These are phyloP conservation scores for Sphaeridia pumilis DNA, from an alignment of 2,888 invertebrate species.

Conservation along the genomic window DNA sequence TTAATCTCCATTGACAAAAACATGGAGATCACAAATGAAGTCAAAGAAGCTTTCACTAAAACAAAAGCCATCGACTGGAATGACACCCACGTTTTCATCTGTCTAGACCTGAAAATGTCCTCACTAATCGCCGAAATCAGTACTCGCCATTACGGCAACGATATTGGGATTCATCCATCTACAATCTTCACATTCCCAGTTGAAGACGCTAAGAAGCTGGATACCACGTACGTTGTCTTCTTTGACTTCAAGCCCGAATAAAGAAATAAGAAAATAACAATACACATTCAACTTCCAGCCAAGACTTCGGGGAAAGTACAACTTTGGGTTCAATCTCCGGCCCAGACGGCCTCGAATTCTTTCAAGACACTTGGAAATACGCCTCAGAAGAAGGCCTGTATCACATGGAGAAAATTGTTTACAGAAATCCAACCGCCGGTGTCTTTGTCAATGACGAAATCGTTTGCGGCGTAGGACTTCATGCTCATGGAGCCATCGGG, in stretches of 20 bases:
- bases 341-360: no score
- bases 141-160: neutral
- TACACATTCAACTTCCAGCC: no score
- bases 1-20: neutral
- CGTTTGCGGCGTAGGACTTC: neutral
- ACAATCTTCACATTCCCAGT: neutral
- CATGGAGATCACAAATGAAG: neutral
- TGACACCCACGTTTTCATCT: neutral
- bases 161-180: neutral
- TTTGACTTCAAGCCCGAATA: no score
- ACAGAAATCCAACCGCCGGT: neutral
- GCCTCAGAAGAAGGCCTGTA: no score
- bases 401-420: neutral
- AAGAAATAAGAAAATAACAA: no score
- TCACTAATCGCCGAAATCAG: neutral
- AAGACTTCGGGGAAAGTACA: no score
- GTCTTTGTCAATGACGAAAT: neutral
- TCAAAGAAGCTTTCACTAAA: neutral
- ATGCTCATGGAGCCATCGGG: neutral
- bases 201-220: neutral
- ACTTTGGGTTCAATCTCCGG: no score
- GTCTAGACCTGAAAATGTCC: neutral
- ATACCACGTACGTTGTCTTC: neutral
- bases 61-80: constrained; percentile 1
- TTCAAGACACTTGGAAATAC: no score